Base-by-base conservation (phyloP, 2,888 invertebrate genomes). In the Drosophila kanekoi region DNA sequence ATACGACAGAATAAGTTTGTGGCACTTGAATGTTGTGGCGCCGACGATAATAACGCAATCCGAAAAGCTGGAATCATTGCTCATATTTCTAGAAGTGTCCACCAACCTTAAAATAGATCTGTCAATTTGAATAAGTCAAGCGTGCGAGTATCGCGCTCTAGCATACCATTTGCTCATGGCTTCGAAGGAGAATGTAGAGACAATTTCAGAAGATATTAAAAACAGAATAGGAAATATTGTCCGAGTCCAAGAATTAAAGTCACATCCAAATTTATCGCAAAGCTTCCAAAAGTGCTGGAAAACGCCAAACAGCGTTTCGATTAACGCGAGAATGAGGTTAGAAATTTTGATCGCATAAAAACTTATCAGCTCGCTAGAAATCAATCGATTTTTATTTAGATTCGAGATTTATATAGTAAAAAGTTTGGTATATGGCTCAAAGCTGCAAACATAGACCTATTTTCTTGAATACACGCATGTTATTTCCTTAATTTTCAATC, bases 21-120 rank as follows among this genome's bases (percentile, higher is more conserved):
- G 78, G 40, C 77, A 77, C 11, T 65, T 16, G 5, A 80, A 79
- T 2, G 14, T n/a, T 28, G 57, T 9, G 4, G 20, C 23, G 1
- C 18, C 62, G 20, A 79, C 73, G 6, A 49, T 35, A 3, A 79
- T 61, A 20, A n/a, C n/a, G 35, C 79, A 78, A 35, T 78, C 72
- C 16, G 57, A 32, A 20, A 68, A 65, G 5, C 43, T 33, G 13
- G 28, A 23, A 52, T 68, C 65, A 11, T 14, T 10, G 2, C 38
- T 8, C 6, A 78, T n/a, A 4, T 51, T 14, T 13, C 14, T 16
- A 10, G 37, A 40, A 4, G 51, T 9, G 4, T 56, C 20, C 16
- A 43, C 3, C 14, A 63, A 43, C 40, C 59, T 63, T 20, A 2
- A 28, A 58, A 62, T n/a, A 16, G 13, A n/a, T 9, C 14, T 9